Conservation (phyloP, 1,140 invertebrate species). For the Ganaspis sp. region DNA sequence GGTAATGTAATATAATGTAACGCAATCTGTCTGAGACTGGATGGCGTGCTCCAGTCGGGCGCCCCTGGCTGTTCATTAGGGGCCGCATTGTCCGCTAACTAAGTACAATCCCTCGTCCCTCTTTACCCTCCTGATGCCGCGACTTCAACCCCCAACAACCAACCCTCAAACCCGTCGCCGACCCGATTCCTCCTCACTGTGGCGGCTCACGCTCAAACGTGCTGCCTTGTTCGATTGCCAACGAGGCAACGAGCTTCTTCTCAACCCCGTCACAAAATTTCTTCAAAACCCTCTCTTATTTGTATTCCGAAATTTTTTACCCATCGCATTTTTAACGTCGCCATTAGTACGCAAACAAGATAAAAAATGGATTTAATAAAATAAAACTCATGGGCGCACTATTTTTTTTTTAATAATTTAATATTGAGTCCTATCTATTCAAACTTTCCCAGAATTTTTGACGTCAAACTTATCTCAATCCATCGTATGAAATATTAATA, state of each 20-base stretch:
- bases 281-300: neutral
- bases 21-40: constrained; percentile 71
- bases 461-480: no score
- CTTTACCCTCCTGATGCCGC: constrained; percentile 56
- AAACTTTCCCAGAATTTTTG: no score
- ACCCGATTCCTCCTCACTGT: constrained; percentile 48
- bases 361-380: no score
- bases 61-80: constrained; percentile 76
- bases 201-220: constrained; percentile 41
- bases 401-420: no score
- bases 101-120: constrained; percentile 70
- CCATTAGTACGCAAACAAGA: no score
- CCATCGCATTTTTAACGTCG: no score
- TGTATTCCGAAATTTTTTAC: neutral
- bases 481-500: no score
- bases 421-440: no score
- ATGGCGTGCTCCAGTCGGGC: constrained; percentile 67
- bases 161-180: constrained; percentile 40
- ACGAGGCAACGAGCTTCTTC: constrained; percentile 34
- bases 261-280: neutral
- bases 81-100: constrained; percentile 77
- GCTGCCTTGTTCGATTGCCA: constrained; percentile 42
- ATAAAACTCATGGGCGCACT: no score
- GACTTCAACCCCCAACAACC: constrained; percentile 55
- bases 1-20: constrained; percentile 61